phyloP scores from a whole-genome alignment of 2,888 invertebrate genomes.

The Lasioglossum marginatum region DNA sequence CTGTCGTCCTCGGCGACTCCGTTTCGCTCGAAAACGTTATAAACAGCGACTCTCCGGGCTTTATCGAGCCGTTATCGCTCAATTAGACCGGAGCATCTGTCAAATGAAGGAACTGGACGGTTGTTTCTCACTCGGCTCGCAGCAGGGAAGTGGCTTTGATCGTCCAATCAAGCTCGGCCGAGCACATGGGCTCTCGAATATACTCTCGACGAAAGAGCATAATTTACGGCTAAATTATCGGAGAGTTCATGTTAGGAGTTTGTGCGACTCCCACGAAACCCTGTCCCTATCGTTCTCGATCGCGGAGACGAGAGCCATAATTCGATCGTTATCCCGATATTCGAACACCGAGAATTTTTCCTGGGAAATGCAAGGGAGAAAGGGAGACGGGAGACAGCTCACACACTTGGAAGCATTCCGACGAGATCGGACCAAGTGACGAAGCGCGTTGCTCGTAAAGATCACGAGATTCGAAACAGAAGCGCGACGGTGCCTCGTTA shows the following conservation, averaged over 20 bases:
- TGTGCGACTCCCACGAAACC: slow-evolving; percentile 4
- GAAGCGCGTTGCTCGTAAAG: slow-evolving; percentile 26
- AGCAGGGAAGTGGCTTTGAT: slow-evolving; percentile 10
- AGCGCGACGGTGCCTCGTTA: slow-evolving; percentile 30
- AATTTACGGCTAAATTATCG: slow-evolving; percentile 1
- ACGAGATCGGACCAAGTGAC: slow-evolving; percentile 11
- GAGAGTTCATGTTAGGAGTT: background rate
- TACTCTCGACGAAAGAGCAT: background rate
- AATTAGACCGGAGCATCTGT: background rate
- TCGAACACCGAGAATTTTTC: background rate
- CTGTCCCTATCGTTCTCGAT: background rate
- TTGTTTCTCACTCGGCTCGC: slow-evolving; percentile 12
- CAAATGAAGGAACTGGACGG: background rate
- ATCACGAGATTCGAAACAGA: slow-evolving; percentile 23
- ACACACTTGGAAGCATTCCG: background rate
- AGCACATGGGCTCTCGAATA: background rate
- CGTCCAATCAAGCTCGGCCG: background rate
- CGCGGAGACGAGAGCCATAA: background rate
- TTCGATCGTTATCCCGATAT: background rate
- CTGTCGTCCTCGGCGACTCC: background rate
- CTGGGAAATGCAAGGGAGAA: background rate
- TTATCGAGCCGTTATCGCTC: slow-evolving; percentile 8
- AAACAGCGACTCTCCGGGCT: background rate
- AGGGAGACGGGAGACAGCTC: background rate
- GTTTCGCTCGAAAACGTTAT: background rate